Base-by-base conservation (phyloP, 2,797 vertebrate genomes). In the Chloroceryle inda region DNA sequence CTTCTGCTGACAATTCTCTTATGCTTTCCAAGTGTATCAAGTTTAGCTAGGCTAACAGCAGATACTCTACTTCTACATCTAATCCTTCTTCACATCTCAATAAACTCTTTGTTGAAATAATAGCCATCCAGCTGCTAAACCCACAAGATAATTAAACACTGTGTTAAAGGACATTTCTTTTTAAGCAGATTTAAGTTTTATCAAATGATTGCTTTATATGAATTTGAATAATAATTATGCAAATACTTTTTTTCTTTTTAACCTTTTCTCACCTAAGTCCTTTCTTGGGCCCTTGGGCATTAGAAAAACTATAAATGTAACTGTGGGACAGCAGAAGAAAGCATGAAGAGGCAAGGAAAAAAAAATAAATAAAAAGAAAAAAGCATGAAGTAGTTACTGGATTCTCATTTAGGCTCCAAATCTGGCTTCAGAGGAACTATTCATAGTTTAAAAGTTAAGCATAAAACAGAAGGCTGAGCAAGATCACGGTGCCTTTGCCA, bases 1-100 rank as follows among this genome's bases (percentile, higher is more conserved):
- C 6, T 78, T 10, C 49, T 72, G n/a, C 18, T 84, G 82, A 62
- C 72, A 42, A 78, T 35, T 64, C 62, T 58, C 18, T 78, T 47
- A 35, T 29, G 14, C 31, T 80, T 87, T 88, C 87, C 72, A 81
- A 77, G 64, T 20, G 26, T 59, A 47, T n/a, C 37, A 81, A 49
- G 66, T 58, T 66, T 59, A 55, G 58, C 68, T 62, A 85, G 87
- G 79, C 92, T 96, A 94, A 93, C 90, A 89, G 62, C 64, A 92
- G 91, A 95, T 86, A 91, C 53, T 89, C 56, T 73, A 9, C 33
- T 95, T 93, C 88, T 35, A 94, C 35, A 62, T 77, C 94, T 96
- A 97, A 97, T 97, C 96, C 96, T 89, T 79, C 94, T 95, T 88
- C 84, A 96, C 95, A 96, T 96, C 94, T 96, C 96, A 85, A 38